Base-by-base conservation (phyloP, 2,113 vertebrate genomes). In the Bothrops jararaca region DNA sequence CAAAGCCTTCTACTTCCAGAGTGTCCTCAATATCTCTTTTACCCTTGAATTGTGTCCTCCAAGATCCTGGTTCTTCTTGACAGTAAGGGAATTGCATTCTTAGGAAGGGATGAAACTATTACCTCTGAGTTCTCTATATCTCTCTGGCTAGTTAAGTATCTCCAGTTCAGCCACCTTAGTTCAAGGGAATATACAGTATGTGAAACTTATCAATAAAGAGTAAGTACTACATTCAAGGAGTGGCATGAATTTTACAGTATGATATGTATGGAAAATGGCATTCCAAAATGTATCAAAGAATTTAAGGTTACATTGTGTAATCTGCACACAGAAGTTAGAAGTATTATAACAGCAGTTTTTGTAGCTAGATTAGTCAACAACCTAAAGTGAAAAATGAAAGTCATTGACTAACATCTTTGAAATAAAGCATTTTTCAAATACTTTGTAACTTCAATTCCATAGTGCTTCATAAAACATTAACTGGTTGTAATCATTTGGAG, bases 401-500 rank as follows among this genome's bases (percentile, higher is more conserved):
- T 3, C 64, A 86, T 26, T 60, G 93, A 94, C 90, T 96, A 95
- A 96, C 93, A 98, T 98, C 98, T 98, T 98, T 97, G 96, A 91
- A 96, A 98, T 97, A 97, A 95, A 97, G 93, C 95, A 96, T 96
- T 97, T 98, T 98, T 97, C 97, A 97, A 95, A 98, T 97, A 94
- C 97, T 97, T 97, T 98, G 97, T 97, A 97, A 97, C 98, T 99
- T 98, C 98, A 98, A 97, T 96, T 96, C 98, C 96, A 96, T 95
- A 97, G 97, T 98, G 97, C 98, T 98, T 98, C 97, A 97, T 97
- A 97, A 97, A 98, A 97, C 97, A 97, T 97, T 97, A 97, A 98
- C 97, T 98, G 98, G 97, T 98, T 98, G 98, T 98, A 98, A 98
- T 98, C 98, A 98, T 98, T 99, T 96, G 95, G 98, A 98, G 97